A percentile compares a stretch with the other conserved stretches of the same genome.
These are phyloP conservation scores for Chionis minor DNA, from an alignment of 2,113 vertebrate species.

Conservation along the genomic window DNA sequence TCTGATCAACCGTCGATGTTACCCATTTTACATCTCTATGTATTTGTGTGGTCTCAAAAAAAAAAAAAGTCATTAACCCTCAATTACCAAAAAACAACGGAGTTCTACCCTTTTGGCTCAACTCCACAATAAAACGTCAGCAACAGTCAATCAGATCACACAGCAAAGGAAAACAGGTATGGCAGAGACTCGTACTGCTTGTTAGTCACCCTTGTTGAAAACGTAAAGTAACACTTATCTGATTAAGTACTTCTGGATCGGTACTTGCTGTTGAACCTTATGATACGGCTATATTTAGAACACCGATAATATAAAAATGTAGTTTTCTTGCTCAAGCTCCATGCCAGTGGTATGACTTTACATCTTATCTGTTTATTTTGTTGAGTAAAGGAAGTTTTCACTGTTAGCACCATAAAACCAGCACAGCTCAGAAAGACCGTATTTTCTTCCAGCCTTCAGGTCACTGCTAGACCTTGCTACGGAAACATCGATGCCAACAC, in stretches of 20 bases:
- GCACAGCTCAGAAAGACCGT: rapidly evolving
- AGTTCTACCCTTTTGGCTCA: not conserved
- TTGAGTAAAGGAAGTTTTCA: not conserved
- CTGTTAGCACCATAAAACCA: not conserved
- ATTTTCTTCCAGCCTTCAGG: not conserved
- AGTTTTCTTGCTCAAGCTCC: not conserved
- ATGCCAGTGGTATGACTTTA: not conserved
- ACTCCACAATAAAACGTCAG: not conserved
- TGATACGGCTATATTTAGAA: not conserved
- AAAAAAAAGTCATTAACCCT: not conserved
- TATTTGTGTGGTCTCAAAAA: not conserved
- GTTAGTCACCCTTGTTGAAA: not conserved
- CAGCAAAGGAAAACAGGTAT: not conserved
- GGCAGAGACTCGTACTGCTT: not conserved
- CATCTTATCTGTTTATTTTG: not conserved
- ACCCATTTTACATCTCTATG: not conserved
- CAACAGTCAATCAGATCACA: not conserved
- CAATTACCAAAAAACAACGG: not conserved
- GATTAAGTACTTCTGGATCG: not conserved
- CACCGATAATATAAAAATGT: not conserved
- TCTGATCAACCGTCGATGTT: not conserved
- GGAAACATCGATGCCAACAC: not conserved
- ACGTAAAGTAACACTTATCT: not conserved
- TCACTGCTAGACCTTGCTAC: not conserved
- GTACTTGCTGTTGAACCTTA: not conserved